Evolutionary conservation across 2,888 invertebrate genomes (phyloP), one percentile per base, ranked within the genome.

Genomic region (Dioctria linearis): DNA sequence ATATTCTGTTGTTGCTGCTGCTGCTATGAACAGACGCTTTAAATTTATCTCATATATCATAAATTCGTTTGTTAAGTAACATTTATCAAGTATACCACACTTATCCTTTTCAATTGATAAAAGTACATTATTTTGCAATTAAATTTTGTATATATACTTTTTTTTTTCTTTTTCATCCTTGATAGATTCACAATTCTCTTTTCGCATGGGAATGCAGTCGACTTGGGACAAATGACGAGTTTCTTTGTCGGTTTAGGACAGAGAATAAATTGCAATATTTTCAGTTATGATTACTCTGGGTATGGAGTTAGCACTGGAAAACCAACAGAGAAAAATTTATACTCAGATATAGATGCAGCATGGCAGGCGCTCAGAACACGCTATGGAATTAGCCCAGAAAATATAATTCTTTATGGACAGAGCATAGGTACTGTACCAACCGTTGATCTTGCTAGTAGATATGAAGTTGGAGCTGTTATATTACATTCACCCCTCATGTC

Each of bases 361-460:
- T 97, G 96, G 96, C 94, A 95, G 87, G 94, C 95, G 13, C 90
- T 97, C 80, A 91, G 95, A 84, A 95, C 94, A 81, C 92, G 95
- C 43, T 91, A 90, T 83, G 94, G 94, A 78, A 93, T 98, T 85
- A 95, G 95, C 86, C 96, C 96, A 46, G 96, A 97, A 87, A 95
- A 96, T 88, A 95, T 98, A 82, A 97, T 98, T 86, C 91, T 98
- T 65, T 98, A 98, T 90, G 98, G 98, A 63, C 98, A 98, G 90
- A 96, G 96, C 88, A 98, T 98, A 87, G 98, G 98, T 80, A 97
- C 98, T 59, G 98, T 98, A 85, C 98, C 98, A 80, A 97, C 97
- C 39, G 95, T 98, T 83, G 97, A 98, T 90, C 90, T 98, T 85
- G 98, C 98, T 69, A 94, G 96, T 61, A 92, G 95, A 84, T 95